phyloP scores from a whole-genome alignment of 23 tunicate genomes.

The Aplidium turbinatum region DNA sequence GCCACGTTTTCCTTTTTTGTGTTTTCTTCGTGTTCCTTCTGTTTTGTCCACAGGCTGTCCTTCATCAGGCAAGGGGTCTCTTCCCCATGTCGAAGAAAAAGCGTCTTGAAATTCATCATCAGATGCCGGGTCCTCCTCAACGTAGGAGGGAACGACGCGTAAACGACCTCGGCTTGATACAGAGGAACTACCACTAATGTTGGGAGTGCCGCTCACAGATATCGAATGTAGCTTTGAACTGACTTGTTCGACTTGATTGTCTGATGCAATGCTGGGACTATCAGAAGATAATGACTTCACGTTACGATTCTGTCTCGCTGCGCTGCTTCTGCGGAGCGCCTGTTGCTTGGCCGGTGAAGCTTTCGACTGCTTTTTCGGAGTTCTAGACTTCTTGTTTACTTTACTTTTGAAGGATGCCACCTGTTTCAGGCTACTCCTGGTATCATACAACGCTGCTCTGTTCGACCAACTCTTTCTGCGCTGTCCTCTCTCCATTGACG shows the following conservation, averaged over 20 bases:
- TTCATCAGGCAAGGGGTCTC: too few species aligned
- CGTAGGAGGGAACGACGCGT: constrained; percentile 26
- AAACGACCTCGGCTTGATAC: constrained; percentile 27
- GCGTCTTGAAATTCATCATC: constrained; percentile 21
- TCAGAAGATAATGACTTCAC: too few species aligned
- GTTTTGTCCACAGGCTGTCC: too few species aligned
- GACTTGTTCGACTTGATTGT: too few species aligned
- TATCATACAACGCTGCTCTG: neutral
- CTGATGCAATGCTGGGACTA: too few species aligned
- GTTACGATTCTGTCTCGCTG: neutral
- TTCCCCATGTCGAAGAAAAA: neutral
- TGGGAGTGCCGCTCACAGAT: too few species aligned
- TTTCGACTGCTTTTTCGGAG: constrained; percentile 16
- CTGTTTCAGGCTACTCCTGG: neutral
- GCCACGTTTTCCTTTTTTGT: neutral
- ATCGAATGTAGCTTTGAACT: too few species aligned
- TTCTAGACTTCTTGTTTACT: neutral
- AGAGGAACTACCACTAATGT: too few species aligned
- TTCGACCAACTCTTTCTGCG: neutral
- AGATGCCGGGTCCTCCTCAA: neutral
- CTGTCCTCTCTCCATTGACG: too few species aligned
- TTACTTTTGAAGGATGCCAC: neutral
- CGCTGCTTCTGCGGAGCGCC: neutral
- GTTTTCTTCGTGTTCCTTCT: too few species aligned
- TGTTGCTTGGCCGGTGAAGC: constrained; percentile 15